phyloP scores from a whole-genome alignment of 2,888 invertebrate genomes.

The Hesperia comma region DNA sequence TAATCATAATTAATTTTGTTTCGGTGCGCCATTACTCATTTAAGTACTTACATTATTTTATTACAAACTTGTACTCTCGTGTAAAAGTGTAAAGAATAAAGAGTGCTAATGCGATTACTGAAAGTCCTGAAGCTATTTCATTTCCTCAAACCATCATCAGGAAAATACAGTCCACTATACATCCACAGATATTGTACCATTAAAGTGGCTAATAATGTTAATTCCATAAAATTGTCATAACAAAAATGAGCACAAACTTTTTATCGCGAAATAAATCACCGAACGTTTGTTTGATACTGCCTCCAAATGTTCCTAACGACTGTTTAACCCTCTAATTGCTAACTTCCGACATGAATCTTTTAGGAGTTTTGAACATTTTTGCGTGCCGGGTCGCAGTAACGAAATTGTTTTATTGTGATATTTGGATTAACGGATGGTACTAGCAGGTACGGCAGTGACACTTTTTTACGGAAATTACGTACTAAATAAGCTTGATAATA shows the following conservation, averaged over 20 bases:
- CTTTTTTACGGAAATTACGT: constrained; percentile 43
- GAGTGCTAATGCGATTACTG: too few relatives aligned
- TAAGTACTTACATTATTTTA: too few relatives aligned
- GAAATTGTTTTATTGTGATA: constrained; percentile 35
- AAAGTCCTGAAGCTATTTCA: too few relatives aligned
- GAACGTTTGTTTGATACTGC: constrained; percentile 34
- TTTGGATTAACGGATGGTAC: constrained; percentile 46
- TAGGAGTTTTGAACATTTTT: constrained; percentile 32
- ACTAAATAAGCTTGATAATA: constrained; percentile 35
- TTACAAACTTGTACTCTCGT: too few relatives aligned
- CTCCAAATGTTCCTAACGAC: constrained; percentile 36
- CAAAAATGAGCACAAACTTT: constrained; percentile 34
- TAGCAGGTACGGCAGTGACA: constrained; percentile 58
- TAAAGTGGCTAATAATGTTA: constrained; percentile 11
- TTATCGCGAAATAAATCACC: constrained; percentile 32
- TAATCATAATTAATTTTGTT: too few relatives aligned
- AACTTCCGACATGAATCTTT: constrained; percentile 32
- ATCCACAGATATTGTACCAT: neutral
- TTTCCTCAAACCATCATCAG: too few relatives aligned
- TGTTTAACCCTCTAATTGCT: constrained; percentile 36
- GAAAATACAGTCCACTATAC: too few relatives aligned
- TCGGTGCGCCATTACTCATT: too few relatives aligned
- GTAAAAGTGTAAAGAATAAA: too few relatives aligned
- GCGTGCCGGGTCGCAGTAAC: constrained; percentile 27
- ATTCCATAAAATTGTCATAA: constrained; percentile 34